Conservation (phyloP, 2,113 vertebrate genomes). For the Hyaena hyaena region DNA sequence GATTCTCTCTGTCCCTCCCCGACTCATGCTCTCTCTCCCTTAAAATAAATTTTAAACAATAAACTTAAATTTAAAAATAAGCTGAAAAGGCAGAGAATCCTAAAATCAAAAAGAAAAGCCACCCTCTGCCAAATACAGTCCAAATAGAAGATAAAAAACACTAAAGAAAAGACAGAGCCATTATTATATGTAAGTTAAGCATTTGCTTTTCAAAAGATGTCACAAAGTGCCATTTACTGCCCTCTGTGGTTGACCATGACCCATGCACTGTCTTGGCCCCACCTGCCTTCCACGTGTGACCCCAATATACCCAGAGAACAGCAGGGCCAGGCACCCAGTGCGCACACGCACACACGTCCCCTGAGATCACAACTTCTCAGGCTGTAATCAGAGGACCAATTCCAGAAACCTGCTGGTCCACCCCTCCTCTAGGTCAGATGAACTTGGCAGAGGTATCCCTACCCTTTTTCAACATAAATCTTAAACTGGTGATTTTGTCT, state of each 20-base stretch:
- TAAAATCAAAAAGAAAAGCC: constrained; percentile 2
- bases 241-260: neutral
- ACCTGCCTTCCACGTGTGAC: neutral
- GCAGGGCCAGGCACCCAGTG: neutral
- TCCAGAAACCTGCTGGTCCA: neutral
- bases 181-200: neutral
- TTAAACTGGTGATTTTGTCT: constrained; percentile 31
- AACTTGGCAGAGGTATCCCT: neutral
- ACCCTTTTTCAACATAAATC: neutral
- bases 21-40: too few relatives aligned
- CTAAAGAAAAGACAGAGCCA: neutral
- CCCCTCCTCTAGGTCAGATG: neutral
- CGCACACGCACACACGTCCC: neutral
- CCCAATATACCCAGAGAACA: neutral
- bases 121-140: neutral
- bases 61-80: too few relatives aligned
- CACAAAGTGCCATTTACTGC: constrained; percentile 41
- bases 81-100: constrained; percentile 27
- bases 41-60: too few relatives aligned
- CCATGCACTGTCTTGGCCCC: neutral
- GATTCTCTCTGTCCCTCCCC: too few relatives aligned
- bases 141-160: neutral
- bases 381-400: neutral
- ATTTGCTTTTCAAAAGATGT: constrained; percentile 38
- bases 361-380: neutral